These are phyloP conservation scores for Whitmania pigra DNA, from an alignment of 1,140 invertebrate genomes.

Conservation along the genomic window DNA sequence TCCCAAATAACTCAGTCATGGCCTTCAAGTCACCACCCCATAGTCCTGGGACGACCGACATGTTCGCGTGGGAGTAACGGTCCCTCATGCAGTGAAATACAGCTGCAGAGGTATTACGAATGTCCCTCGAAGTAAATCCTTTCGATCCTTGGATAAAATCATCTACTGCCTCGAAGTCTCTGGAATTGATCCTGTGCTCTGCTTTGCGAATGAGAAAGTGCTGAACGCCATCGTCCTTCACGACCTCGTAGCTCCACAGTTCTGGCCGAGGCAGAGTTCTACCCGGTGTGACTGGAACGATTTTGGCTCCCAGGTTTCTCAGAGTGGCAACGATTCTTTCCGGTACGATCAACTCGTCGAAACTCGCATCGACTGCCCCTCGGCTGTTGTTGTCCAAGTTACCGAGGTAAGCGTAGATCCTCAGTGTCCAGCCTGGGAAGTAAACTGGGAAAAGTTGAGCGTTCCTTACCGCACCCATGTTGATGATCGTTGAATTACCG, in stretches of 20 bases:
- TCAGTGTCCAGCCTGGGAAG: conserved; percentile 23
- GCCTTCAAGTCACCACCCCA: neutral
- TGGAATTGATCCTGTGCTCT: conserved; percentile 27
- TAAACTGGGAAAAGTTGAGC: conserved; percentile 22
- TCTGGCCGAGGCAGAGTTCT: neutral
- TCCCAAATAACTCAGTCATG: neutral
- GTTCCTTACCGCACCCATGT: conserved; percentile 22
- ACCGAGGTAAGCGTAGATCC: conserved; percentile 14
- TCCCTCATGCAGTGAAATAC: conserved; percentile 35
- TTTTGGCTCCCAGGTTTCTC: conserved; percentile 6
- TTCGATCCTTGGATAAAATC: conserved; percentile 28
- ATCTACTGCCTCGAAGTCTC: conserved; percentile 33
- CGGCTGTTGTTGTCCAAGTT: neutral
- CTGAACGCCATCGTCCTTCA: conserved; percentile 34
- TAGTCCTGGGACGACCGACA: conserved; percentile 6
- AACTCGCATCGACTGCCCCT: neutral
- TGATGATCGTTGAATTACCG: conserved; percentile 12
- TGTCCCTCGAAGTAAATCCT: too few species aligned
- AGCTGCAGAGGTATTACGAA: conserved; percentile 21
- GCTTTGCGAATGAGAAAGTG: conserved; percentile 33
- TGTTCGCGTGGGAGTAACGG: conserved; percentile 26
- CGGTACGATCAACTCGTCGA: neutral
- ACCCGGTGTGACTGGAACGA: neutral
- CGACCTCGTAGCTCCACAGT: conserved; percentile 33
- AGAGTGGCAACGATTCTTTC: conserved; percentile 11